A percentile compares a stretch with the other conserved stretches of the same genome.
phyloP scores from a whole-genome alignment of 2,113 vertebrate species.

The Stegostoma tigrinum region DNA sequence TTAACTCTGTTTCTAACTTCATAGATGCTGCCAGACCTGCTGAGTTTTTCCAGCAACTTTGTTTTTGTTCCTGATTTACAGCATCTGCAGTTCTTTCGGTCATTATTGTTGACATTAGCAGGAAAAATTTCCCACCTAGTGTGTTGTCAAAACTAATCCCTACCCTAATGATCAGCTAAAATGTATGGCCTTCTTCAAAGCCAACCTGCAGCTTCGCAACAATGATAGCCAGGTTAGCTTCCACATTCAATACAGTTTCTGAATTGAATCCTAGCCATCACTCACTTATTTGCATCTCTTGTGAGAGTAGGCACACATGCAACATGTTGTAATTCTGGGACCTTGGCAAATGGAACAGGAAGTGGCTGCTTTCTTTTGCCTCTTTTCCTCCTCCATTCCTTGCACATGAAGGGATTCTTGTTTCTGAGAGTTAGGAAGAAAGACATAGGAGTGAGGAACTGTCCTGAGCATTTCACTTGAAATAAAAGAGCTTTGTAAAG shows the following conservation, averaged over 20 bases:
- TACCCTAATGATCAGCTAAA: not conserved
- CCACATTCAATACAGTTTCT: not conserved
- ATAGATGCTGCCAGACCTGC: too few relatives aligned
- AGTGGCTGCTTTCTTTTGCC: not conserved
- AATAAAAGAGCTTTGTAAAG: not conserved
- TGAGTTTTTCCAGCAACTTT: too few relatives aligned
- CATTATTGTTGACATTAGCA: not conserved
- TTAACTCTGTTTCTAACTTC: too few relatives aligned
- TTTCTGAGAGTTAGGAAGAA: not conserved
- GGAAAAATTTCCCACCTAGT: not conserved
- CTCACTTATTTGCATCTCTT: not conserved
- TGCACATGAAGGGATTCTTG: not conserved
- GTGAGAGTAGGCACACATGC: not conserved
- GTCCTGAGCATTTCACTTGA: not conserved
- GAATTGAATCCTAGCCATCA: not conserved
- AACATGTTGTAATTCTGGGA: not conserved
- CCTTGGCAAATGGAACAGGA: not conserved
- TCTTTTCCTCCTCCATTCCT: not conserved
- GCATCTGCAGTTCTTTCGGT: not conserved
- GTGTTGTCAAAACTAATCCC: not conserved
- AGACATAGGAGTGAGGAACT: not conserved
- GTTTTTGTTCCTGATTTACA: too few relatives aligned
- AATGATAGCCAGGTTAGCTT: not conserved
- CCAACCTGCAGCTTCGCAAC: not conserved
- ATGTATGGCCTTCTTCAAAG: not conserved